Conservation (phyloP, 1,140 invertebrate species). For the Papilio polytes region DNA sequence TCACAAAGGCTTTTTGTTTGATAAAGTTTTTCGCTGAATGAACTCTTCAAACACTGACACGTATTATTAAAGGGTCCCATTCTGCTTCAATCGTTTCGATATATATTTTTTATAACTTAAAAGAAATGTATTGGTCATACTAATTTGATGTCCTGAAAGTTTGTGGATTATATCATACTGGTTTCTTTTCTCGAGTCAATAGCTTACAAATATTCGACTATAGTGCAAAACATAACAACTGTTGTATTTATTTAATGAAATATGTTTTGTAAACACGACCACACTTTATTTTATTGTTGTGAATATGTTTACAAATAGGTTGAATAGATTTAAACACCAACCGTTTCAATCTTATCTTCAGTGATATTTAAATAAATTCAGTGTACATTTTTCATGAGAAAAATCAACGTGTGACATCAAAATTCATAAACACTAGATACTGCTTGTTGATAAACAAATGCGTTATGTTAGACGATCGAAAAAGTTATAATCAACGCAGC, state of each 20-base stretch:
- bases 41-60: constrained; percentile 36
- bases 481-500: constrained; percentile 30
- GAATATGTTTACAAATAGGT: not conserved
- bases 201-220: too few relatives aligned
- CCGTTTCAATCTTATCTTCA: not conserved
- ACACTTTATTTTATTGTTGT: not conserved
- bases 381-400: not conserved
- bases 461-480: not conserved
- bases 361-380: not conserved
- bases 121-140: too few relatives aligned
- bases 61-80: constrained; percentile 30
- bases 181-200: too few relatives aligned
- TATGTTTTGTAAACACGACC: not conserved
- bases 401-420: not conserved
- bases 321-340: not conserved
- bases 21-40: constrained; percentile 37
- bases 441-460: not conserved
- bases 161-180: too few relatives aligned
- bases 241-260: not conserved
- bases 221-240: not conserved
- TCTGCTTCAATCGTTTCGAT: not conserved
- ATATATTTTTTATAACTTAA: not conserved
- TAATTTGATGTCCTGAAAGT: too few relatives aligned
- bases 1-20: constrained; percentile 47
- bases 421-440: not conserved